A percentile compares a stretch with the other conserved stretches of the same genome.
These are phyloP conservation scores for Zaprionus bogoriensis DNA, from an alignment of 2,888 invertebrate species.

Conservation along the genomic window DNA sequence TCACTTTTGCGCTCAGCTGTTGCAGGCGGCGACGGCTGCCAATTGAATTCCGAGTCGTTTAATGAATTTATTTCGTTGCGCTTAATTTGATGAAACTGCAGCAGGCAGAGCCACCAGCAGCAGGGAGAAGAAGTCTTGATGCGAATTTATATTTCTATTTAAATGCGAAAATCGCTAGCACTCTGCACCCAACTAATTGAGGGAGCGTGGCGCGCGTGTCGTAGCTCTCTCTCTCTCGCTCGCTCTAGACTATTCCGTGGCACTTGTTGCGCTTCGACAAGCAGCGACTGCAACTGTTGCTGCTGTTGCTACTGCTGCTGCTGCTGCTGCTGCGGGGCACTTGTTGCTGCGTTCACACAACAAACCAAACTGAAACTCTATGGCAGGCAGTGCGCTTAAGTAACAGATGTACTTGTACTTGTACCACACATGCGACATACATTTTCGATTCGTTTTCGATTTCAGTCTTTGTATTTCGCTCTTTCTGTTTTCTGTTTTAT, in stretches of 20 bases:
- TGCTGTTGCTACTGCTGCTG: conserved; percentile 18
- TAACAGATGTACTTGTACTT: conserved; percentile 53
- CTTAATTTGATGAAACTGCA: conserved; percentile 52
- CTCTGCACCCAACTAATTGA: conserved; percentile 45
- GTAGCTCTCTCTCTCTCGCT: background rate
- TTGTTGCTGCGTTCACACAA: conserved; percentile 75
- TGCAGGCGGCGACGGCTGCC: conserved; percentile 42
- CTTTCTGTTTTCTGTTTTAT: conserved; percentile 35
- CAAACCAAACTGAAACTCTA: conserved; percentile 74
- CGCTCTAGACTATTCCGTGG: conserved; percentile 24
- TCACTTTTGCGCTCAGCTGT: conserved; percentile 53
- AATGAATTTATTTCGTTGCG: conserved; percentile 65
- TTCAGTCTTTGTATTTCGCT: conserved; percentile 33
- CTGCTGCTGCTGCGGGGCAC: conserved; percentile 46
- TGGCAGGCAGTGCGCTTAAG: conserved; percentile 59
- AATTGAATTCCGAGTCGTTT: conserved; percentile 52
- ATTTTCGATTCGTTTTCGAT: conserved; percentile 32
- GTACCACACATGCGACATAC: conserved; percentile 19
- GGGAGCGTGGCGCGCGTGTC: conserved; percentile 19
- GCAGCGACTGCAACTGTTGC: conserved; percentile 17
- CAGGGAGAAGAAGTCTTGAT: conserved; percentile 47
- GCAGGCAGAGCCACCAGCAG: no score
- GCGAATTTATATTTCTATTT: conserved; percentile 64
- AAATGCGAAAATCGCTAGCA: conserved; percentile 32
- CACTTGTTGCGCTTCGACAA: conserved; percentile 78